phyloP scores from a whole-genome alignment of 2,113 vertebrate species.

The Lucifuga dentata region DNA sequence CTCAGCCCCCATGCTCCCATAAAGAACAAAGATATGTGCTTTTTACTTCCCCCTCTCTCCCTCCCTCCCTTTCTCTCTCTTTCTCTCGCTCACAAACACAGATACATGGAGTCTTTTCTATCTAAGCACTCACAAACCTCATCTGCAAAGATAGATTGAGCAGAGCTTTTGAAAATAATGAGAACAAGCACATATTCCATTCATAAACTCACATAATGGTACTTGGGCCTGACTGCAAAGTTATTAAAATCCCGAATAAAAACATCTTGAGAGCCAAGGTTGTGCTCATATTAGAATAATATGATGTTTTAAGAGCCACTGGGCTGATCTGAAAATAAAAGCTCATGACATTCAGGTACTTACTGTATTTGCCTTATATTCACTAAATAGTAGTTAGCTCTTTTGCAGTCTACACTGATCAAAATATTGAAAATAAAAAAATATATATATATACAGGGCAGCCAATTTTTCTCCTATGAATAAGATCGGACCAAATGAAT shows the following conservation, averaged over 20 bases:
- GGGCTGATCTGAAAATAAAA: slow-evolving; percentile 34
- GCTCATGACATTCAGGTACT: background rate
- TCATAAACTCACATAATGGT: slow-evolving; percentile 46
- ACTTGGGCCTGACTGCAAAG: slow-evolving; percentile 37
- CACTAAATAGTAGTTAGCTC: background rate
- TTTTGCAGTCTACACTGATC: background rate
- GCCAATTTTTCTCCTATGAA: background rate
- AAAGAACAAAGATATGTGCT: slow-evolving; percentile 32
- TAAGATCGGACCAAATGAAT: too few relatives aligned
- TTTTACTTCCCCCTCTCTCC: slow-evolving; percentile 17
- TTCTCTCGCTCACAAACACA: too few relatives aligned
- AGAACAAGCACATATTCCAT: slow-evolving; percentile 47
- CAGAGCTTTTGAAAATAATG: slow-evolving; percentile 48
- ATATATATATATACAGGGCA: background rate
- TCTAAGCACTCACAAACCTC: slow-evolving; percentile 2
- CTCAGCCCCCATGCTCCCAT: slow-evolving; percentile 16
- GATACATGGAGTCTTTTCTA: slow-evolving; percentile 12
- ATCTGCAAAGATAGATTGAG: slow-evolving; percentile 34
- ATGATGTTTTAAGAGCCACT: slow-evolving; percentile 22
- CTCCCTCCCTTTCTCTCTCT: background rate
- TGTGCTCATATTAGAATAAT: slow-evolving; percentile 19
- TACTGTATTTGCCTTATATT: slow-evolving; percentile 5
- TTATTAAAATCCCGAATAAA: slow-evolving; percentile 44
- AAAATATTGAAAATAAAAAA: background rate
- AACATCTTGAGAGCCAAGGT: slow-evolving; percentile 18